A percentile compares a stretch with the other conserved stretches of the same genome.
phyloP scores from a whole-genome alignment of 2,113 vertebrate species.

The Copsychus sechellarum region DNA sequence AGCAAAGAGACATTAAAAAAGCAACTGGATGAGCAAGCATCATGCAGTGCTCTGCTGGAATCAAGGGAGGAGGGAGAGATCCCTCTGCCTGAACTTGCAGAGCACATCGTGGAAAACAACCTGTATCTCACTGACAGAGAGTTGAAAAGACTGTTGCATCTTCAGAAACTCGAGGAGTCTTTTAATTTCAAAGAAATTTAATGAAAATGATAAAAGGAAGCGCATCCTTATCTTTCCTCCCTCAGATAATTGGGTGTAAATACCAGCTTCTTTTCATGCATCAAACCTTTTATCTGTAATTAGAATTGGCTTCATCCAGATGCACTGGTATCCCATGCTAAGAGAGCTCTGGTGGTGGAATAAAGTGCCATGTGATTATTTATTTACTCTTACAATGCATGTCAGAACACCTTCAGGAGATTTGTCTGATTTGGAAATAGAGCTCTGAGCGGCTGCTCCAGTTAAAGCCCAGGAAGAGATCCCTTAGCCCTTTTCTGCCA shows the following conservation, averaged over 20 bases:
- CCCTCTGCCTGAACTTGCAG: neutral
- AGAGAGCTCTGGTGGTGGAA: neutral
- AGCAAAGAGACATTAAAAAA: neutral
- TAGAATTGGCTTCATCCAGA: conserved; percentile 50
- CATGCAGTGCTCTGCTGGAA: neutral
- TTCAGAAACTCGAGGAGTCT: conserved; percentile 34
- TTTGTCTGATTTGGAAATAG: neutral
- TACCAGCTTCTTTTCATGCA: conserved; percentile 54
- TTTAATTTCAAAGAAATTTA: conserved; percentile 60
- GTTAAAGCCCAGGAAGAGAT: neutral
- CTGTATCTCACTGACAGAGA: neutral
- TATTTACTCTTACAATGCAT: conserved; percentile 40
- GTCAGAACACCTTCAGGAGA: conserved; percentile 39
- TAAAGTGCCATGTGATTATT: conserved; percentile 39
- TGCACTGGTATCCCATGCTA: conserved; percentile 20
- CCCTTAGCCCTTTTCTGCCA: neutral
- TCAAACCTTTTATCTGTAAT: conserved; percentile 63
- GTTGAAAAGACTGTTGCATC: conserved; percentile 43
- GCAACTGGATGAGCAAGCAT: neutral
- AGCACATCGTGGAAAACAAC: neutral
- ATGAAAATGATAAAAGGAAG: conserved; percentile 63
- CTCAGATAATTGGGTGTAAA: conserved; percentile 63
- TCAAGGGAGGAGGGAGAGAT: neutral
- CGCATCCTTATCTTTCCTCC: conserved; percentile 25
- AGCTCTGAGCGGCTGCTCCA: neutral